phyloP scores from a whole-genome alignment of 2,113 vertebrate genomes.

The Lepus europaeus region DNA sequence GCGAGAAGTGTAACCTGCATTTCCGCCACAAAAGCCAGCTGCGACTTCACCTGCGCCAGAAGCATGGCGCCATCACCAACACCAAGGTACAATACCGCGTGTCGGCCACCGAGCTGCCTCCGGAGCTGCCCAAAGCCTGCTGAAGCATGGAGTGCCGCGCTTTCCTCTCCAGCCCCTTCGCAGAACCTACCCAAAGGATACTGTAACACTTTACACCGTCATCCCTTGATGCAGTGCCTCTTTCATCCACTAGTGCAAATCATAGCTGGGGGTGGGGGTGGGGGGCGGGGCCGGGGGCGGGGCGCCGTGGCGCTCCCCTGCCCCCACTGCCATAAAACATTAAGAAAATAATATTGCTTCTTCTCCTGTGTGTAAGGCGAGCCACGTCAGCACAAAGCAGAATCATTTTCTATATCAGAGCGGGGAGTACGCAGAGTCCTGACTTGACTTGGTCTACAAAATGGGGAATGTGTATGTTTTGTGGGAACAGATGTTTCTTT shows the following conservation, averaged over 20 bases:
- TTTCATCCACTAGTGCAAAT: conserved; percentile 83
- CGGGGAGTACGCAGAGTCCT: conserved; percentile 87
- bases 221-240: conserved; percentile 90
- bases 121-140: conserved; percentile 94
- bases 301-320: conserved; percentile 69
- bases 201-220: conserved; percentile 85
- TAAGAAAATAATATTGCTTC: conserved; percentile 86
- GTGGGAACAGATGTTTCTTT: conserved; percentile 89
- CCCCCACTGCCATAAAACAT: conserved; percentile 86
- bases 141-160: conserved; percentile 85
- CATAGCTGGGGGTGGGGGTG: conserved; percentile 71
- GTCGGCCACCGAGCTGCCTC: conserved; percentile 91
- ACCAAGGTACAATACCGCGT: conserved; percentile 99
- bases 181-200: conserved; percentile 86
- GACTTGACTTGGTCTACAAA: conserved; percentile 87
- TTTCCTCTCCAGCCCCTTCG: neutral
- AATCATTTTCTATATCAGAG: conserved; percentile 86
- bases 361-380: conserved; percentile 86
- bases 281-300: conserved; percentile 72
- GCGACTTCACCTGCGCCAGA: conserved; percentile 97
- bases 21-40: conserved; percentile 99
- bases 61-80: conserved; percentile 99
- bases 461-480: conserved; percentile 90
- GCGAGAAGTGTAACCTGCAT: conserved; percentile 99
- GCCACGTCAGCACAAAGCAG: conserved; percentile 78